Evolutionary conservation across 1,140 invertebrate genomes (phyloP), one percentile per base, ranked within the genome.

Genomic region (Whitmania pigra): DNA sequence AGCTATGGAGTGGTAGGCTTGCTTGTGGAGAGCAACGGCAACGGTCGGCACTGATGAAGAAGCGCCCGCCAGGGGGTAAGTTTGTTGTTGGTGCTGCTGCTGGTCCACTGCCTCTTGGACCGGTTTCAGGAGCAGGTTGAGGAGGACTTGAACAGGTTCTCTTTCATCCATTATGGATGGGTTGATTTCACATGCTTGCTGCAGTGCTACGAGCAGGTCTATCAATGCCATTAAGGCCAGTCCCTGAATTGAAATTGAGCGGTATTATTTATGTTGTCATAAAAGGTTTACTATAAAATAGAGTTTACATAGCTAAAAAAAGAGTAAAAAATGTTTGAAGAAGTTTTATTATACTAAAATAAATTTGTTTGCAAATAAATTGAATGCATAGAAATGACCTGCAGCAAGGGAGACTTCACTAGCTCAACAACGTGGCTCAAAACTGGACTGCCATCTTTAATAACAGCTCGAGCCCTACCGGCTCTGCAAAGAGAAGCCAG

Each of bases 331-430:
- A n/a, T n/a, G n/a, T n/a, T n/a, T n/a, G n/a, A n/a, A n/a, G n/a
- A n/a, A n/a, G n/a, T n/a, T 36, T 36, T 6, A 36, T 36, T 36
- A 36, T 36, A 36, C 31, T 36, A 3, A 36, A 36, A 36, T 36
- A 36, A 36, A 71, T 43, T 75, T 75, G 80, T 77, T 67, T 83
- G 15, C 20, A 63, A 22, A n/a, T 13, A 22, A 63, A 63, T 13
- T n/a, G 3, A 22, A 63, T 3, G 0, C 15, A n/a, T 18, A 22
- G 31, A 4, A 63, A 6, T n/a, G 18, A 63, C 88, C 83, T 88
- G 93, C 63, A 98, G 84, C 15, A 98, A 84, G 11, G 94, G 94
- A 22, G 93, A 96, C 78, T 90, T 88, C 1, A 94, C 90, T 43
- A 97, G 85, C 43, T 87, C 83, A 13, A 97, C 84, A 68, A 96